A percentile compares a stretch with the other conserved stretches of the same genome.
Evolutionary conservation across 2,888 invertebrate species (phyloP).

Genomic region (Chrysolina haemoptera): DNA sequence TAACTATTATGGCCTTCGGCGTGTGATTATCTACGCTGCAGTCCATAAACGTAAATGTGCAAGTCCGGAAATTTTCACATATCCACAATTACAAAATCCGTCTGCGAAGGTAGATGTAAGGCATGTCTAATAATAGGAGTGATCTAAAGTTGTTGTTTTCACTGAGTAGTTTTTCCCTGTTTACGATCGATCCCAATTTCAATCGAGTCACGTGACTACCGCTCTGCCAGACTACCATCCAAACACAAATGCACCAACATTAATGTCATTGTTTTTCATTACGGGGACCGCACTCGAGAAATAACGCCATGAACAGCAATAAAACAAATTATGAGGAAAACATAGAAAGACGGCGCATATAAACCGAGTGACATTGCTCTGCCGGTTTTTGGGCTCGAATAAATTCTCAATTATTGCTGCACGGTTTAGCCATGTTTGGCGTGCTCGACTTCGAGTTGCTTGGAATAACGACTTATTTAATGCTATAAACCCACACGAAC

Average conservation of each 20-base stretch:
- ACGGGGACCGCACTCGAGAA: background rate
- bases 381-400: constrained; percentile 24
- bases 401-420: constrained; percentile 29
- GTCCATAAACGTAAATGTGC: too few relatives aligned
- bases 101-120: too few relatives aligned
- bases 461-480: constrained; percentile 36
- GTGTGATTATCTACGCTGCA: too few relatives aligned
- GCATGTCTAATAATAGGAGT: too few relatives aligned
- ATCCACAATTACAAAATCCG: too few relatives aligned
- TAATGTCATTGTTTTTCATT: background rate
- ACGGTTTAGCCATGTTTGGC: constrained; percentile 25
- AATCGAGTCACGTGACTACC: background rate
- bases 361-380: constrained; percentile 15
- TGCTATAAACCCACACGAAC: constrained; percentile 31
- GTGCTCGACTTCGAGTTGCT: constrained; percentile 21
- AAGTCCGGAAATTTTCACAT: too few relatives aligned
- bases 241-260: constrained; percentile 1
- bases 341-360: constrained; percentile 17
- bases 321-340: constrained; percentile 17
- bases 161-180: too few relatives aligned
- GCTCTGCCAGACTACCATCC: background rate
- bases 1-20: too few relatives aligned
- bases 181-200: too few relatives aligned
- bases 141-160: too few relatives aligned
- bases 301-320: background rate